phyloP scores from a whole-genome alignment of 2,113 vertebrate genomes.

The Anarrhichthys ocellatus region DNA sequence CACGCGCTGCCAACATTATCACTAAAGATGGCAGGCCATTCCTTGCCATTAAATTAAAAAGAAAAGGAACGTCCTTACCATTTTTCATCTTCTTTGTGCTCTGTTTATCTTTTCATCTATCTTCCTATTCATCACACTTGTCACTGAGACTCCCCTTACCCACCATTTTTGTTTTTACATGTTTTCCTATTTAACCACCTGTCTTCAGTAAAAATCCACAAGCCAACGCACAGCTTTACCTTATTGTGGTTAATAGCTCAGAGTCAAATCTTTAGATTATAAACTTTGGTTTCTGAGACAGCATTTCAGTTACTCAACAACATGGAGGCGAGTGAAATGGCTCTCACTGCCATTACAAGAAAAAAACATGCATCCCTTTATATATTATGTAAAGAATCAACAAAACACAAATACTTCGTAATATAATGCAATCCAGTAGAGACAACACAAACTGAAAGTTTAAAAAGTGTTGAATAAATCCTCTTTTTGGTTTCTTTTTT shows the following conservation, averaged over 20 bases:
- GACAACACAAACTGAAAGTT: background rate
- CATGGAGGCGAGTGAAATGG: background rate
- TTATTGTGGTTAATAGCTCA: background rate
- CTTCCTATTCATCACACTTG: slow-evolving; percentile 49
- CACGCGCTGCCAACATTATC: slow-evolving; percentile 49
- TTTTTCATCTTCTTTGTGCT: slow-evolving; percentile 54
- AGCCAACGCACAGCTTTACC: slow-evolving; percentile 10
- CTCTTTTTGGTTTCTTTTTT: background rate
- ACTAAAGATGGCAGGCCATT: slow-evolving; percentile 48
- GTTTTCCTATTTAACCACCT: slow-evolving; percentile 25
- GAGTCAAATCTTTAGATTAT: background rate
- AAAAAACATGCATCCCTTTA: background rate
- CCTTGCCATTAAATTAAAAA: slow-evolving; percentile 54
- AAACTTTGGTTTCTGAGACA: background rate
- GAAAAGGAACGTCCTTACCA: slow-evolving; percentile 48
- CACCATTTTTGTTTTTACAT: background rate
- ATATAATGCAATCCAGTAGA: background rate
- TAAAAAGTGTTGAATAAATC: background rate
- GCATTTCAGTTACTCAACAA: slow-evolving; percentile 1
- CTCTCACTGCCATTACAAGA: background rate
- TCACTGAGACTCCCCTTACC: slow-evolving; percentile 37
- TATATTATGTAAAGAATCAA: background rate
- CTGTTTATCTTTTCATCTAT: slow-evolving; percentile 58
- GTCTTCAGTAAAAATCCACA: slow-evolving; percentile 20
- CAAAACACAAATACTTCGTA: background rate